Evolutionary conservation across 2,888 invertebrate species (phyloP), one percentile per base, ranked within the genome.

Genomic region (Campopleginae sp.): DNA sequence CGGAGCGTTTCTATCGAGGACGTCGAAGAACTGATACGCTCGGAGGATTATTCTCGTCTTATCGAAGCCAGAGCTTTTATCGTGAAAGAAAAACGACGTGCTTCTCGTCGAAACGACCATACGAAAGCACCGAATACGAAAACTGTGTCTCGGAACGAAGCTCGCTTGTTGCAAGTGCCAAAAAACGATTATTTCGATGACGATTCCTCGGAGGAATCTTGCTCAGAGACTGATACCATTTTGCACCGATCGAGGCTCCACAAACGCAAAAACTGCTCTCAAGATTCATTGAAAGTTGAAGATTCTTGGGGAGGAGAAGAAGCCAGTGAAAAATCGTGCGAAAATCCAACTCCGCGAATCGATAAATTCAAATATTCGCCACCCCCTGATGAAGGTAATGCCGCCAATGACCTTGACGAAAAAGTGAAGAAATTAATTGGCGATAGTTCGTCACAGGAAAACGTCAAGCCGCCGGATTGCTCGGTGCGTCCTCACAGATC

Each of bases 11-110:
- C 91, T 1, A 85, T 91, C 31, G 91, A 91, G 84, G 91, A 91
- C 86, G 89, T 91, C 3, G 91, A 91, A 58, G 91, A 91, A n/a
- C 68, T 91, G 44, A 91, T 91, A n/a, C 88, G 89, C 48, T 89
- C 91, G 8, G 90, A 91, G 79, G 88, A 91, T 46, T 90, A 91
- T 54, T 87, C 88, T 1, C 76, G 90, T 6, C 78, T 90, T 0
- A 61, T 91, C 68, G 88, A 90, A 75, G 89, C 88, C 4, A 88
- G 90, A 0, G 88, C 86, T 0, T 70, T 70, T 17, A 75, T 71
- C 8, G 85, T 77, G 14, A 76, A 79, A 46, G 84, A 80, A 38
- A 85, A 77, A 19, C 76, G 61, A 23, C 72, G 68, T 38, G 70
- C 14, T 27, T 38, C 27, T n/a, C 48, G 38, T 0, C n/a, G 63